Conservation (phyloP, 2,113 vertebrate species). For the Antechinus flavipes region DNA sequence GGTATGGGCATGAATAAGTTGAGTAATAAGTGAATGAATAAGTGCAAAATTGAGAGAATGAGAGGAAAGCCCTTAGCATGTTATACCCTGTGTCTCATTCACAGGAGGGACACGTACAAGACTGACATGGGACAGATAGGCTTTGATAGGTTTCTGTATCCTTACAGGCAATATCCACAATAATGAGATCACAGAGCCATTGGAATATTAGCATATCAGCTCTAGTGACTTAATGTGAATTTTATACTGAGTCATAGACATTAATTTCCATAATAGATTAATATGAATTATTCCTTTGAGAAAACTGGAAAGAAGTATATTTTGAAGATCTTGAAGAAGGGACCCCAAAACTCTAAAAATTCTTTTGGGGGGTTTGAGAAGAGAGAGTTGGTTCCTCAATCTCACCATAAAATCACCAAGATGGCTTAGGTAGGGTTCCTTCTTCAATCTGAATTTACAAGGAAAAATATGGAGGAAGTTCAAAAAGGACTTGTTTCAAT, state of each 20-base stretch:
- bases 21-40: too few relatives aligned
- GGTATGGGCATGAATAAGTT: too few relatives aligned
- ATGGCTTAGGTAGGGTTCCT: too few relatives aligned
- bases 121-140: neutral
- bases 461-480: conserved; percentile 19
- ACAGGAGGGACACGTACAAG: neutral
- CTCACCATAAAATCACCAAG: too few relatives aligned
- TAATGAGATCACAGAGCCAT: neutral
- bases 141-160: neutral
- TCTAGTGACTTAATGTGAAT: neutral
- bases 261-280: neutral
- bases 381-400: too few relatives aligned
- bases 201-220: neutral
- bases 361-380: too few relatives aligned
- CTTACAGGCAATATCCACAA: neutral
- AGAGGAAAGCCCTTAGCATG: neutral
- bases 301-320: neutral
- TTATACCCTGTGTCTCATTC: neutral
- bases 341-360: too few relatives aligned
- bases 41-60: neutral
- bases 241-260: neutral
- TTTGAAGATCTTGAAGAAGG: neutral
- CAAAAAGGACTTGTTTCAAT: neutral
- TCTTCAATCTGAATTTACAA: neutral
- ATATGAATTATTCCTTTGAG: conserved; percentile 34